These are phyloP conservation scores for Cinclus mexicanus DNA, from an alignment of 2,113 vertebrate genomes.

Conservation along the genomic window DNA sequence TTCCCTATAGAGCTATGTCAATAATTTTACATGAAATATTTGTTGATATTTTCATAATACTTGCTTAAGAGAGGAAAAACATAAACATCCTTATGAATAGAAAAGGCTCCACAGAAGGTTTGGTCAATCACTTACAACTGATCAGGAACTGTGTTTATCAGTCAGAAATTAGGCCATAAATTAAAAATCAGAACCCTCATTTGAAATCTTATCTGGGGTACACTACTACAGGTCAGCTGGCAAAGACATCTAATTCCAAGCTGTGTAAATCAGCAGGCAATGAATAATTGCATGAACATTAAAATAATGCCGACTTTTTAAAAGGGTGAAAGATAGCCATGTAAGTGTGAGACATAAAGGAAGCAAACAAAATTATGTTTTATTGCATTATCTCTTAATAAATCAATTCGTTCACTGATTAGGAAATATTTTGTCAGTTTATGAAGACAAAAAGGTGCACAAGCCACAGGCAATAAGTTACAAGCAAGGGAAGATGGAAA, in stretches of 20 bases:
- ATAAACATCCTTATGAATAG: background rate
- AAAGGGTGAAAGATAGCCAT: background rate
- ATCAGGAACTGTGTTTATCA: background rate
- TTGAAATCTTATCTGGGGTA: background rate
- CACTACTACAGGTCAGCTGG: background rate
- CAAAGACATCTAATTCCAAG: background rate
- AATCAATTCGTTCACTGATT: background rate
- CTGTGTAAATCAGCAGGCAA: background rate
- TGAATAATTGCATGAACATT: background rate
- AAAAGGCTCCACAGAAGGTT: background rate
- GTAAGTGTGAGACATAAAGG: background rate
- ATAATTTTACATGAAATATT: background rate
- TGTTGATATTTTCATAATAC: background rate
- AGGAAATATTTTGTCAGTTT: background rate
- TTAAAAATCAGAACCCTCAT: background rate
- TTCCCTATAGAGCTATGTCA: background rate
- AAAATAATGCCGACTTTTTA: background rate
- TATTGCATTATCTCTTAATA: background rate
- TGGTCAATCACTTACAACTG: background rate
- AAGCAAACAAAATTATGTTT: background rate
- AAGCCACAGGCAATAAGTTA: background rate
- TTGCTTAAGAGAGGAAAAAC: background rate
- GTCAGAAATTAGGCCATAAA: background rate
- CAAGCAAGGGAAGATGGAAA: background rate
- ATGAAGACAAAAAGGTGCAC: background rate